Evolutionary conservation across 1,140 invertebrate genomes (phyloP).

Genomic region (Apolygus lucorum): DNA sequence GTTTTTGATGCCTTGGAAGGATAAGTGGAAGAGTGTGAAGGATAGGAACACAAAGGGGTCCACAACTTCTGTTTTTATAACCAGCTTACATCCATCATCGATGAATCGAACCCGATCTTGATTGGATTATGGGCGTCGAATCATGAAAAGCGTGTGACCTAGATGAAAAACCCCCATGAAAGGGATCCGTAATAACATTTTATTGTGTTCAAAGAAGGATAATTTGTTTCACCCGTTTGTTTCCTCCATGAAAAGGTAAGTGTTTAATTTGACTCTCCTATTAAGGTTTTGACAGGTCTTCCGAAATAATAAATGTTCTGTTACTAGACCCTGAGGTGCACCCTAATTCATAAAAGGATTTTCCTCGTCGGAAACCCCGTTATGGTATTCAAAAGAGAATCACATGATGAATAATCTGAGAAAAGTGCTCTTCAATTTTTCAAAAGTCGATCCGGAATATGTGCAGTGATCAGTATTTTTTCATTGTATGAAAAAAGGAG

Average conservation of each 20-base stretch:
- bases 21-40: neutral
- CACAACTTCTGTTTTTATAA: neutral
- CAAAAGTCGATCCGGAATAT: too few relatives aligned
- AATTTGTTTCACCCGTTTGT: neutral
- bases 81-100: neutral
- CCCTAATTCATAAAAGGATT: too few relatives aligned
- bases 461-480: neutral
- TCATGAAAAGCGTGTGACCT: neutral
- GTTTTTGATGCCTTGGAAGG: too few relatives aligned
- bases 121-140: neutral
- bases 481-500: neutral
- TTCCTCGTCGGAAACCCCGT: too few relatives aligned
- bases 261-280: neutral
- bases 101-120: neutral
- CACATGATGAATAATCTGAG: too few relatives aligned
- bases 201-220: neutral
- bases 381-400: too few relatives aligned
- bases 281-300: neutral
- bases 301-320: too few relatives aligned
- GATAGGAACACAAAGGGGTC: neutral
- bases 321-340: too few relatives aligned
- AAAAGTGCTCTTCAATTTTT: too few relatives aligned
- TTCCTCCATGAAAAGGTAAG: neutral
- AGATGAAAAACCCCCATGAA: neutral
- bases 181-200: neutral